Conservation (phyloP, 64 coral and sea anemone species). For the Orbicella faveolata region DNA sequence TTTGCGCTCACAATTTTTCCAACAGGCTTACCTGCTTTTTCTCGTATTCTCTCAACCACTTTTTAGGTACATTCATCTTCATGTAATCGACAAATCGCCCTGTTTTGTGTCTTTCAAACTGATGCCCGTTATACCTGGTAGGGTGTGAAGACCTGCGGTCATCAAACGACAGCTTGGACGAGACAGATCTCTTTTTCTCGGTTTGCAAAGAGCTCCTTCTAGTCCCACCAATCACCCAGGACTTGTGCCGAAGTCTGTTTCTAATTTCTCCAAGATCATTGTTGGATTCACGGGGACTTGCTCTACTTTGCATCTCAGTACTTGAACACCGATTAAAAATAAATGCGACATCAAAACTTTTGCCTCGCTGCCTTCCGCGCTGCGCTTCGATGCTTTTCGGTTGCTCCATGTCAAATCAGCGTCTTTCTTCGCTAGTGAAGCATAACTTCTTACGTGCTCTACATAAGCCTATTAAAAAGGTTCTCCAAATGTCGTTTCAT, state of each 20-base stretch:
- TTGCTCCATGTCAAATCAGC: slow-evolving; percentile 12
- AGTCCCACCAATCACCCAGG: neutral
- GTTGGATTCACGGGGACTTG: neutral
- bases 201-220: neutral
- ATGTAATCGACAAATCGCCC: neutral
- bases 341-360: neutral
- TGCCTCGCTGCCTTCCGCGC: neutral
- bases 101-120: neutral
- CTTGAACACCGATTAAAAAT: neutral
- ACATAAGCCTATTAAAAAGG: neutral
- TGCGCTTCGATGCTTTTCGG: neutral
- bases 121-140: neutral
- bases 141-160: neutral
- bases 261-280: neutral
- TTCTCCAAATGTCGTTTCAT: neutral
- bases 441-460: neutral
- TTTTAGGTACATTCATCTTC: slow-evolving; percentile 12
- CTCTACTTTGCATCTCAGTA: slow-evolving; percentile 10
- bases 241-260: slow-evolving; percentile 7
- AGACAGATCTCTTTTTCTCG: slow-evolving; percentile 8
- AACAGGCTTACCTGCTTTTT: slow-evolving; percentile 9
- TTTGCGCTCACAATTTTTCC: neutral
- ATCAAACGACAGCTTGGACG: neutral
- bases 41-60: slow-evolving; percentile 31
- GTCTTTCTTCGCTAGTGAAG: neutral